Percentiles rank a stretch among this genome's conserved stretches.
These are phyloP conservation scores for Hypomecis atomaria DNA, from an alignment of 2,888 invertebrate genomes.

Conservation along the genomic window DNA sequence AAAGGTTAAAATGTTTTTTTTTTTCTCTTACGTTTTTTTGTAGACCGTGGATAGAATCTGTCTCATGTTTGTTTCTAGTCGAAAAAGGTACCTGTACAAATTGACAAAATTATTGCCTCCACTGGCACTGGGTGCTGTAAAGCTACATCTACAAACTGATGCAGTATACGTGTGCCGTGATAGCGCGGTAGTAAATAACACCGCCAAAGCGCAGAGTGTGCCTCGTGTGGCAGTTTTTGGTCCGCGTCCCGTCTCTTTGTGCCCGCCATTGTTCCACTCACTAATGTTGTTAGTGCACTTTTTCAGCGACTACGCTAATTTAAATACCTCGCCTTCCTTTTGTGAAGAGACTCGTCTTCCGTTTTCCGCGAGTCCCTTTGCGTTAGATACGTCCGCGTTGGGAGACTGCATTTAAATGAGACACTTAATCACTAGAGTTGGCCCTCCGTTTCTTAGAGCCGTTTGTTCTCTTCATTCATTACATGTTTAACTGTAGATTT, in stretches of 20 bases:
- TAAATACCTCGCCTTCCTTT: constrained; percentile 83
- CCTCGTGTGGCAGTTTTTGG: constrained; percentile 59
- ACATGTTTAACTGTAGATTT: constrained; percentile 58
- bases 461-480: constrained; percentile 80
- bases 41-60: neutral
- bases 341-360: constrained; percentile 81
- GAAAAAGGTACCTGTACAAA: neutral
- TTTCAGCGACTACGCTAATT: constrained; percentile 83
- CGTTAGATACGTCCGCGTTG: constrained; percentile 79
- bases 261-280: constrained; percentile 77
- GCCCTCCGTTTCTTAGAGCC: constrained; percentile 76
- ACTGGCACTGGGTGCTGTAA: constrained; percentile 4
- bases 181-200: constrained; percentile 40
- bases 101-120: constrained; percentile 8
- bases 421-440: constrained; percentile 83
- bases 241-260: constrained; percentile 73
- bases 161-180: constrained; percentile 1
- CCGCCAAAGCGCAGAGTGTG: constrained; percentile 40
- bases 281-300: constrained; percentile 85
- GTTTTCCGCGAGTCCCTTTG: constrained; percentile 82
- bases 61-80: neutral
- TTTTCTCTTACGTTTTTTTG: too few relatives aligned
- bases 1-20: neutral
- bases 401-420: constrained; percentile 84
- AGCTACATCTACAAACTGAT: constrained; percentile 12